Evolutionary conservation across 2,113 vertebrate species (phyloP), one percentile per base, ranked within the genome.

Genomic region (Centropus bengalensis): DNA sequence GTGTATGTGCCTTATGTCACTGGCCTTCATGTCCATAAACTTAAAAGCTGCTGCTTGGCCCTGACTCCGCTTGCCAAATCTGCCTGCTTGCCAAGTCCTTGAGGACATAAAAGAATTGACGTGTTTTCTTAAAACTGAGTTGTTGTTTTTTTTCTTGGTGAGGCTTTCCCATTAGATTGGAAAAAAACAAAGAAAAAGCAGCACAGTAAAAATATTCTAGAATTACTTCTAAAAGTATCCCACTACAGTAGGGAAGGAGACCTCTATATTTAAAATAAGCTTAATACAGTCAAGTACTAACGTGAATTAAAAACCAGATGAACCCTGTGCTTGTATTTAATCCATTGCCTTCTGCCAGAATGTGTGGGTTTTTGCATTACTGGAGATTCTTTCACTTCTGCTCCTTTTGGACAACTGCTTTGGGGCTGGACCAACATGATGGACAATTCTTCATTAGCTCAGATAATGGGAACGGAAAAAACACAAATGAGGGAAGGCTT

Each of bases 21-120:
- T 87, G 91, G 69, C 91, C 92, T 92, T 85, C 13, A 0, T 91
- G 69, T 96, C 80, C 55, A 51, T 93, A 91, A 96, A 94, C 79
- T 81, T 84, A 88, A 88, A 93, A 82, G 55, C 75, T 89, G 58
- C 45, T 94, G 55, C 82, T 73, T 80, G 22, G 27, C 40, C 55
- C 42, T 68, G 89, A 16, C 77, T 82, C 33, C 60, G 55, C 71
- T 93, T 93, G 83, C 83, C 64, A 93, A 91, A 74, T 55, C 28
- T 80, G 51, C 54, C 55, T 73, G 47, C 74, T 63, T 96, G 79
- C 86, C 79, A 95, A 86, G 30, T 51, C 42, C 82, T 92, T 82
- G 56, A 86, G 54, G 44, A 59, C 63, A 38, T 66, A 59, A 89
- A 93, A 82, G 16, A 90, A 63, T 62, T 14, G 5, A 60, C 1